These are phyloP conservation scores for Styela clava DNA, from an alignment of 23 tunicate species.

Conservation along the genomic window DNA sequence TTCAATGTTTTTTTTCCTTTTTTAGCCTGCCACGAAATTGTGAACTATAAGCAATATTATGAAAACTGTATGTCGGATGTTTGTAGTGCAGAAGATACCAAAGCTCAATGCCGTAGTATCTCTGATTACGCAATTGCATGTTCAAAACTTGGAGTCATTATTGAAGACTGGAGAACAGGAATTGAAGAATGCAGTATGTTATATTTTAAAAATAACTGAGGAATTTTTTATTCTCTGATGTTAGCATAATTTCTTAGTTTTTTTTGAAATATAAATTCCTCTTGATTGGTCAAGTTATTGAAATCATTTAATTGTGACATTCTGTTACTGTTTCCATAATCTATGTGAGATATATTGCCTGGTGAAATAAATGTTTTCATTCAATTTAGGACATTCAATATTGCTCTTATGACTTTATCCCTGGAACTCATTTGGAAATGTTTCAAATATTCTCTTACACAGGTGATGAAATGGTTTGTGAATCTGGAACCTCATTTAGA, in stretches of 20 bases:
- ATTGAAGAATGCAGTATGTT: constrained; percentile 72
- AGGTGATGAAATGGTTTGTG: constrained; percentile 82
- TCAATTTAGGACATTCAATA: too few species aligned
- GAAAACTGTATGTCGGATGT: constrained; percentile 87
- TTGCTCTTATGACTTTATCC: too few species aligned
- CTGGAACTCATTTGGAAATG: neutral
- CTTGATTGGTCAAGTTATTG: neutral
- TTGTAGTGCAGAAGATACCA: constrained; percentile 67
- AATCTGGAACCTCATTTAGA: constrained; percentile 74
- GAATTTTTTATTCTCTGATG: too few species aligned
- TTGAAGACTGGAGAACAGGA: constrained; percentile 75
- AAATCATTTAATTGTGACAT: too few species aligned
- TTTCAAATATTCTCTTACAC: neutral
- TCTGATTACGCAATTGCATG: constrained; percentile 95
- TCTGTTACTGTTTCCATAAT: too few species aligned
- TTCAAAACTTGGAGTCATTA: constrained; percentile 84
- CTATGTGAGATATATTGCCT: too few species aligned
- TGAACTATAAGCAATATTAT: constrained; percentile 74
- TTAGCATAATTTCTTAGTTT: neutral
- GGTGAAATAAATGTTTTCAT: too few species aligned
- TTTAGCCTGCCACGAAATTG: constrained; percentile 91
- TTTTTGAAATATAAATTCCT: neutral
- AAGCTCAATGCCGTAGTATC: constrained; percentile 72
- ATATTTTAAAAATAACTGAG: too few species aligned
- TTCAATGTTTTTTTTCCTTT: neutral